phyloP scores from a whole-genome alignment of 2,113 vertebrate genomes.

The Microtus ochrogaster region DNA sequence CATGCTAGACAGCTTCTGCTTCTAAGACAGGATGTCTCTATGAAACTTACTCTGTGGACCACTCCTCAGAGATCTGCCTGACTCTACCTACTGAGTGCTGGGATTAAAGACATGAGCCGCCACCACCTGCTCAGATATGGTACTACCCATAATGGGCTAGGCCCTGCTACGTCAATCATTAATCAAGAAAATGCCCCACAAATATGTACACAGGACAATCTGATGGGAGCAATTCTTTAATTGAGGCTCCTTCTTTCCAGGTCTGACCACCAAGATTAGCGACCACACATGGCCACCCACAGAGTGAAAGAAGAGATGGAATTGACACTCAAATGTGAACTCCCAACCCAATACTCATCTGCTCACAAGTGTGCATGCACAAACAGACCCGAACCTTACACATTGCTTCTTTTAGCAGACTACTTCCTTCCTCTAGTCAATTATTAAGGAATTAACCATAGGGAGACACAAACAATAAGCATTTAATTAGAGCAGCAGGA shows the following conservation, averaged over 20 bases:
- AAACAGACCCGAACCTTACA: not conserved
- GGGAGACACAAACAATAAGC: conserved; percentile 24
- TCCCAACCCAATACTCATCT: conserved; percentile 11
- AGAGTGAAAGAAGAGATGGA: not conserved
- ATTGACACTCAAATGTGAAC: conserved; percentile 35
- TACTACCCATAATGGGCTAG: not conserved
- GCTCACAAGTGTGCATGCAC: not conserved
- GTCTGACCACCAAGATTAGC: not conserved
- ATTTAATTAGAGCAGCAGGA: conserved; percentile 2
- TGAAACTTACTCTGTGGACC: not conserved
- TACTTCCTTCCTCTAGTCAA: conserved; percentile 34
- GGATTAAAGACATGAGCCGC: not conserved
- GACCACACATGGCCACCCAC: not conserved
- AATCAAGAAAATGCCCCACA: not conserved
- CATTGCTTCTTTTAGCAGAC: conserved; percentile 1
- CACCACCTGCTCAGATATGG: not conserved
- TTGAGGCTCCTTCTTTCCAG: not conserved
- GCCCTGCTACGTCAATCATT: not conserved
- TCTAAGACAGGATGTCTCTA: not conserved
- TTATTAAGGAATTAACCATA: conserved; percentile 37
- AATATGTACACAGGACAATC: not conserved
- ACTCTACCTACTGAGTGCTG: not conserved
- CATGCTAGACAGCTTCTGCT: not conserved
- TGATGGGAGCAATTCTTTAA: not conserved
- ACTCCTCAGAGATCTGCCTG: not conserved